Evolutionary conservation across 2,113 vertebrate genomes (phyloP), one percentile per base, ranked within the genome.

Genomic region (Lipophrys pholis): DNA sequence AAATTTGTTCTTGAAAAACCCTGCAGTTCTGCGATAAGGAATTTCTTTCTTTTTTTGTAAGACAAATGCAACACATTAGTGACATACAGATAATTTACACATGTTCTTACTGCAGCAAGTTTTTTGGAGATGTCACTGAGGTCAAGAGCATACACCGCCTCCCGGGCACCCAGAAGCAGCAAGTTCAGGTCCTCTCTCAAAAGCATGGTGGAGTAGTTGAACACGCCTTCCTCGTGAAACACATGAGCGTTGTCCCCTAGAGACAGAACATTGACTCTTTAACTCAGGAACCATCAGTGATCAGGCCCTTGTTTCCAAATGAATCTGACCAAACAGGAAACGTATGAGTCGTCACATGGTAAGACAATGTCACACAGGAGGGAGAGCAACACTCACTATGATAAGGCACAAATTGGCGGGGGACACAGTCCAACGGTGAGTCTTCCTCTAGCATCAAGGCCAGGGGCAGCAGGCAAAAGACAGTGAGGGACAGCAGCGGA

Each of bases 141-240:
- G 80, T 95, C 91, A 45, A 95, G 89, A 9, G 91, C 94, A 38
- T 93, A 94, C 45, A 95, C 67, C 39, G 86, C 83, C 59, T 94
- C 90, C 70, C 93, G 87, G 76, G 94, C 94, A 36, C 95, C 94
- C 57, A 93, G 73, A 69, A 95, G 64, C 11, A 95, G 85, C 39
- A 89, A 30, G 3, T 82, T 50, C 0, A 87, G 68, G 65, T 94
- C 94, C 78, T 94, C 92, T 62, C 87, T 92, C 67, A 95, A 14
- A 46, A 95, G 76, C 87, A 95, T 90, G 67, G 85, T 89, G 65
- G 94, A 93, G 80, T 95, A 93, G 88, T 94, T 90, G 63, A 82
- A 93, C 56, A 94, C 81, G 5, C 81, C 79, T 16, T 89, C 85
- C 71, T 89, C 90, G 8, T 14, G 69, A 76, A 94, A 95, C 49